Evolutionary conservation across 2,113 vertebrate species (phyloP), one percentile per base, ranked within the genome.

Genomic region (Saimiri boliviensis): DNA sequence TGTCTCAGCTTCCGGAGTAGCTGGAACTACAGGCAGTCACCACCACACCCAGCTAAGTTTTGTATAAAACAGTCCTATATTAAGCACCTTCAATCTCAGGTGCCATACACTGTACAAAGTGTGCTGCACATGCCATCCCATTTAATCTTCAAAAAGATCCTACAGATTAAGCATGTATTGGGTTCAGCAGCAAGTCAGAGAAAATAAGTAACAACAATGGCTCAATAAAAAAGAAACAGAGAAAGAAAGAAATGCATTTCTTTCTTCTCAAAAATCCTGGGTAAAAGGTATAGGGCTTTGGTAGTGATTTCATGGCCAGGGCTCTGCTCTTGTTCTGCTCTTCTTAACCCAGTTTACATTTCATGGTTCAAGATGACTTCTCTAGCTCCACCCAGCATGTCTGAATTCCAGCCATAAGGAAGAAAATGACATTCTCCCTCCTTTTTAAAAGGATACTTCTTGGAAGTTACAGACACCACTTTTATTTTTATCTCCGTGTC

Each of bases 261-360:
- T 85, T 6, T 76, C 21, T 90, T 49, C 13, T 58, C 37, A 58
- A 89, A 68, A 68, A 49, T 25, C 49, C 30, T 81, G 13, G 35
- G 17, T 45, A 86, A 88, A 47, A 82, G 2, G 77, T 21, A 21
- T 25, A 73, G 52, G 45, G 5, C 17, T 32, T 87, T 37, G 23
- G 6, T 16, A 11, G 13, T 4, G 35, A 66, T 60, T 56, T 12
- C 9, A 25, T 13, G 16, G 40, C 5, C 2, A 0, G 12, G 8
- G n/a, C 52, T 56, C 52, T 35, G 20, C 30, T 74, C 7, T 89
- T 68, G 45, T 35, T 73, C 2, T 7, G 17, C 19, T 79, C 3
- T 23, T 8, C 7, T 80, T 20, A 25, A 9, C 5, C 25, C 20
- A 5, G 47, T 30, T 92, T 66, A 20, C 23, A 42, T 45, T 21